phyloP scores from a whole-genome alignment of 2,113 vertebrate genomes.

The Orientallactaga bullata region DNA sequence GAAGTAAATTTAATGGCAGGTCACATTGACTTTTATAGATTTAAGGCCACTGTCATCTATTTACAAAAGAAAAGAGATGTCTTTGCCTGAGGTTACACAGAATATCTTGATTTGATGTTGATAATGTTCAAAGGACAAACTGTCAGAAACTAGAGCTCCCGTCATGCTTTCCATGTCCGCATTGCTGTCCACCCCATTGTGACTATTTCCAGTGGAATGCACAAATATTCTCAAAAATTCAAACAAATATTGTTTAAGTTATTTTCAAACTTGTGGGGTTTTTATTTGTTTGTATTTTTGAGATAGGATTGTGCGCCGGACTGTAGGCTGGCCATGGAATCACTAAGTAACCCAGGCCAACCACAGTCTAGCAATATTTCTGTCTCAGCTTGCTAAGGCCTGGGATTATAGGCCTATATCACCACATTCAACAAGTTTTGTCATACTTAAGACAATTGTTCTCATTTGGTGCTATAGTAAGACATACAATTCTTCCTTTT shows the following conservation, averaged over 20 bases:
- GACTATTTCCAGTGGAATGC: constrained; percentile 25
- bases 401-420: not conserved
- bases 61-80: constrained; percentile 12
- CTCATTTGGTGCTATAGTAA: not conserved
- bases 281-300: not conserved
- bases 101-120: constrained; percentile 13
- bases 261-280: constrained; percentile 5
- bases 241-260: constrained; percentile 45
- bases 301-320: not conserved
- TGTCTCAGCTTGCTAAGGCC: not conserved
- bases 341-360: not conserved
- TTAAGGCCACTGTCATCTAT: not conserved
- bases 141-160: not conserved
- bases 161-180: constrained; percentile 5
- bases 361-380: not conserved
- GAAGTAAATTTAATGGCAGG: not conserved
- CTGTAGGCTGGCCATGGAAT: too few species aligned
- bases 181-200: not conserved
- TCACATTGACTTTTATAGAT: constrained; percentile 19
- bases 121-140: not conserved
- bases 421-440: not conserved
- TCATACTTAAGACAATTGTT: constrained; percentile 24
- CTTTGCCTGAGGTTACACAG: not conserved
- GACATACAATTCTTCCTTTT: constrained; percentile 15
- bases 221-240: not conserved